Evolutionary conservation across 2,888 invertebrate genomes (phyloP).

Genomic region (Crepidodera aurea): DNA sequence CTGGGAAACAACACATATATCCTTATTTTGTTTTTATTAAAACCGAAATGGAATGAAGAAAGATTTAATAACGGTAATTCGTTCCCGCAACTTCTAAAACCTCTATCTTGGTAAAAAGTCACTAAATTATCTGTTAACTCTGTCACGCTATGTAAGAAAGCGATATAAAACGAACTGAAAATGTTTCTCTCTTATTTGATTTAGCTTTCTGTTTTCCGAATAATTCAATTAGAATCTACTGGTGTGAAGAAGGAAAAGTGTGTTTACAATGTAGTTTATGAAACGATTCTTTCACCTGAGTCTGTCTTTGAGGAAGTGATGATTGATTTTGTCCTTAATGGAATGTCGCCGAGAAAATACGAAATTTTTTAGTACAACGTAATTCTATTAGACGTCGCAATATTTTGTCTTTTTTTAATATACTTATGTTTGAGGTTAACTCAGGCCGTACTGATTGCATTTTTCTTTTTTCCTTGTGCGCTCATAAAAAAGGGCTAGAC

Average conservation of each 20-base stretch:
- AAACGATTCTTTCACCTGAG: neutral
- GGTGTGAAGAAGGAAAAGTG: neutral
- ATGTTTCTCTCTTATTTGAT: slow-evolving; percentile 9
- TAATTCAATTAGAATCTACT: slow-evolving; percentile 7
- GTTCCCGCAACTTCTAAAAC: neutral
- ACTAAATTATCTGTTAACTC: slow-evolving; percentile 1
- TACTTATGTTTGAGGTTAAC: too few relatives aligned
- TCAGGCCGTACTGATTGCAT: too few relatives aligned
- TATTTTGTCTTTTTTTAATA: too few relatives aligned
- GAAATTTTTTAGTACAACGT: too few relatives aligned
- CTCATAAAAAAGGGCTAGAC: too few relatives aligned
- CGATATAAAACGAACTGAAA: slow-evolving; percentile 1
- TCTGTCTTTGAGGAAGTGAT: neutral
- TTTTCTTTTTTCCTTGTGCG: too few relatives aligned
- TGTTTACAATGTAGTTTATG: slow-evolving; percentile 2
- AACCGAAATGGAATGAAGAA: slow-evolving; percentile 1
- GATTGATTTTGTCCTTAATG: too few relatives aligned
- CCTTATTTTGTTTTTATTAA: slow-evolving; percentile 1
- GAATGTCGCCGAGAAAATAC: too few relatives aligned
- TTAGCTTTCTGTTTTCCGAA: slow-evolving; percentile 8
- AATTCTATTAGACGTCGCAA: too few relatives aligned
- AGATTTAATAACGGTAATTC: slow-evolving; percentile 6
- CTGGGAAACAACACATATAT: neutral
- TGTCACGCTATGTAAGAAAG: slow-evolving; percentile 8
- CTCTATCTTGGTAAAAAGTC: slow-evolving; percentile 6